Evolutionary conservation across 2,888 invertebrate species (phyloP), one percentile per base, ranked within the genome.

Genomic region (Carpatolechia fugitivella): DNA sequence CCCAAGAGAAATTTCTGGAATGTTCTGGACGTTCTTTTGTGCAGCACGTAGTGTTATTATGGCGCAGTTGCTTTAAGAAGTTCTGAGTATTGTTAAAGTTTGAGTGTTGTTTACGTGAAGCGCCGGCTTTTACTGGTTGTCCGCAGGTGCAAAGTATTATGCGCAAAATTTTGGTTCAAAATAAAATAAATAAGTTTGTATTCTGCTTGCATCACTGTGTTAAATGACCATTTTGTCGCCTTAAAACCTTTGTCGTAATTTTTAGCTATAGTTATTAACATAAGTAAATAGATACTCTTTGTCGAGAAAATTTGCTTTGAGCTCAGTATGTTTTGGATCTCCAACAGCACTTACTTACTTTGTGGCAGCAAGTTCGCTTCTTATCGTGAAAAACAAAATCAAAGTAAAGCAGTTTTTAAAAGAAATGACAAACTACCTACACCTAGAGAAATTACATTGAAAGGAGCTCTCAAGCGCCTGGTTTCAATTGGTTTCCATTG

Each of bases 401-500:
- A 59, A 56, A 56, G 44, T 29, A 41, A 41, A 41, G 50, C 49
- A 56, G 38, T 56, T 59, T 55, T 56, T 30, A 33, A 50, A 47
- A 35, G 55, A 38, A 55, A 52, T 52, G 53, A 59, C 38, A 38
- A 8, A 14, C 38, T 16, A 38, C 16, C 16, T 16, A 14, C 10
- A 60, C 59, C 57, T 58, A 66, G 59, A 56, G 57, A 62, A 62
- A 58, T 55, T 51, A 20, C 49, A 24, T 24, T 44, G 41, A 44
- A 44, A 44, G 16, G 38, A 20, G 41, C 59, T 63, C 60, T 49
- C 60, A 60, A 63, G 65, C 57, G 62, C 54, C 52, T 57, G 63
- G 56, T 57, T 57, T 60, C 66, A 60, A 64, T 68, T 66, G 65
- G 62, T 63, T 64, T 60, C 58, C 54, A 44, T n/a, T 20, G 20